These are phyloP conservation scores for Oscheius sp. DNA, from an alignment of 1,140 invertebrate species.

Conservation along the genomic window DNA sequence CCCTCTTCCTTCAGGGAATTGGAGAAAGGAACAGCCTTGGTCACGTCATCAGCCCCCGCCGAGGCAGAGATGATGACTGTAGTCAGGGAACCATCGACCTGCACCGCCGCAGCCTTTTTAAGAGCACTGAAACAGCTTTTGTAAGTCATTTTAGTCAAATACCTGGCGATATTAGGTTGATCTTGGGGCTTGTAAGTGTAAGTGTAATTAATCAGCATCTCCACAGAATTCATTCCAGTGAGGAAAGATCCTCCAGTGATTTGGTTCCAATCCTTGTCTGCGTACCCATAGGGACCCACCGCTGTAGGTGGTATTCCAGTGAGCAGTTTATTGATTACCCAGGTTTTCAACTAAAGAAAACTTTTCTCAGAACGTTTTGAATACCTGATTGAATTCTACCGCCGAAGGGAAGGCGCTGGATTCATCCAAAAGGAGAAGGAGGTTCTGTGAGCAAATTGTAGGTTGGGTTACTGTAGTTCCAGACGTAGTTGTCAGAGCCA, in stretches of 20 bases:
- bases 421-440: neutral
- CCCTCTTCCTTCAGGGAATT: neutral
- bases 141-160: neutral
- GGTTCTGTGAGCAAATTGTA: neutral
- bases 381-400: neutral
- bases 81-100: neutral
- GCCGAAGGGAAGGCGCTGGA: neutral
- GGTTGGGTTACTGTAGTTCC: neutral
- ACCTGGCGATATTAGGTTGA: neutral
- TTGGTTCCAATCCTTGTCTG: neutral
- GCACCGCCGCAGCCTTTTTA: neutral
- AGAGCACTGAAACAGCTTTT: neutral
- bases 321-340: neutral
- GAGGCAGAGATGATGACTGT: neutral
- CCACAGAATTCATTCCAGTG: neutral
- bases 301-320: neutral
- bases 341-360: neutral
- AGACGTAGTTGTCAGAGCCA: neutral
- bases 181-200: neutral
- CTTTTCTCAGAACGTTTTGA: neutral
- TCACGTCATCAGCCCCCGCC: neutral
- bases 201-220: neutral
- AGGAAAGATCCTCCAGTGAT: neutral
- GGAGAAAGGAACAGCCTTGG: neutral
- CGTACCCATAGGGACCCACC: neutral